These are phyloP conservation scores for Cuniculus paca DNA, from an alignment of 2,797 vertebrate species.

Conservation along the genomic window DNA sequence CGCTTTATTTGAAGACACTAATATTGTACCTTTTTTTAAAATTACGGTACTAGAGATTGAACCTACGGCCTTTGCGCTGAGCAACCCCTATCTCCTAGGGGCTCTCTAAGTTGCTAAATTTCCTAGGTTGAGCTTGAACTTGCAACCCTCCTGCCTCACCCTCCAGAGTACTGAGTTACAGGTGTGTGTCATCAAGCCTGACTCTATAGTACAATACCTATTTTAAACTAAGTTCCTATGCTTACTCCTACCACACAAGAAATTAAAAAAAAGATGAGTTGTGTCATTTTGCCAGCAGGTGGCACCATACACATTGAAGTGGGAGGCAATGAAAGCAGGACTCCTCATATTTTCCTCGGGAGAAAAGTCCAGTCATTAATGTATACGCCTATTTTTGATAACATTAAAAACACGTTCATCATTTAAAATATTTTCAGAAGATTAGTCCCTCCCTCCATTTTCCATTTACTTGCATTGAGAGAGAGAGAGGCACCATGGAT, in stretches of 20 bases:
- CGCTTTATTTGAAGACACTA: not conserved
- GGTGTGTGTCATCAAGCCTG: not conserved
- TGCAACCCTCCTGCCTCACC: not conserved
- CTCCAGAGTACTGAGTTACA: not conserved
- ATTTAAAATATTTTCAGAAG: not conserved
- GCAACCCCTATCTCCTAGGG: not conserved
- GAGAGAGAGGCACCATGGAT: not conserved
- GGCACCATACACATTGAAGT: not conserved
- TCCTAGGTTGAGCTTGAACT: not conserved
- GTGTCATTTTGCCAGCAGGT: slow-evolving; percentile 40
- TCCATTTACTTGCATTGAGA: not conserved
- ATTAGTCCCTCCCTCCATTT: not conserved
- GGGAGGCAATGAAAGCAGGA: not conserved
- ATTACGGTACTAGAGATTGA: not conserved
- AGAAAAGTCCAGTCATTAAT: not conserved
- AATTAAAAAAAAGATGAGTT: not conserved
- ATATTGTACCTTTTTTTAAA: not conserved
- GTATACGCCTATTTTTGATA: not conserved
- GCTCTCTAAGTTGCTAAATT: not conserved
- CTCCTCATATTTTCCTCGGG: not conserved
- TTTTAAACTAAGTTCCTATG: not conserved
- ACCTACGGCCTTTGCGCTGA: not conserved
- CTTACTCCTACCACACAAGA: not conserved
- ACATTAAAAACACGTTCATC: not conserved
- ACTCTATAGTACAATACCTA: not conserved